Conservation (phyloP, 2,113 vertebrate species). For the Sterna hirundo region DNA sequence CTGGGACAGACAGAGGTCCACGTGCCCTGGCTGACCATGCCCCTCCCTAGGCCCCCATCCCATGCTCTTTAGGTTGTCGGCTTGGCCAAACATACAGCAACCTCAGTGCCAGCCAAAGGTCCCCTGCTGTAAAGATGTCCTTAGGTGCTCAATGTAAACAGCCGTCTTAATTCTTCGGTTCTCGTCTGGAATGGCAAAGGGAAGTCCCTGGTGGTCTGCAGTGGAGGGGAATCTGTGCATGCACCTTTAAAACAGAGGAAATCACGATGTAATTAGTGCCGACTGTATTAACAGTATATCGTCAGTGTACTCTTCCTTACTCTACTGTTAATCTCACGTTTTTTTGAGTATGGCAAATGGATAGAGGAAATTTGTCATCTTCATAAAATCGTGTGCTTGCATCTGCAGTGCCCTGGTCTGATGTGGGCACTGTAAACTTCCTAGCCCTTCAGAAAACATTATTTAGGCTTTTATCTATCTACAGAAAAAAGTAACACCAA, state of each 20-base stretch:
- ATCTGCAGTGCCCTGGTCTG: neutral
- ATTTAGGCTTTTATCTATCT: neutral
- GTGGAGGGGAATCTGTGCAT: neutral
- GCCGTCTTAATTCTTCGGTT: neutral
- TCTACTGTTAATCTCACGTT: neutral
- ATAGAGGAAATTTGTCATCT: neutral
- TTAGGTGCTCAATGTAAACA: neutral
- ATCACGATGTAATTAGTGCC: neutral
- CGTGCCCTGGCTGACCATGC: neutral
- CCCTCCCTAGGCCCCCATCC: neutral
- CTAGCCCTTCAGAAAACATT: neutral
- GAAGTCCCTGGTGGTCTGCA: neutral
- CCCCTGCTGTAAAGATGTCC: neutral
- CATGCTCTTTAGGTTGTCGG: rapidly evolving
- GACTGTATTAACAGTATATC: neutral
- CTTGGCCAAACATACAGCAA: neutral
- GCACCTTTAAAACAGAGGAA: neutral
- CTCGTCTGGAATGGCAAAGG: neutral
- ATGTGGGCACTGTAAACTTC: neutral
- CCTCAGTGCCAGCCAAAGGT: neutral
- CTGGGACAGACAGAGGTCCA: neutral
- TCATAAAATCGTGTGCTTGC: neutral
- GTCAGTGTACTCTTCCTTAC: neutral
- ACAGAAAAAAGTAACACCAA: neutral
- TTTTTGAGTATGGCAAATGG: neutral